Percentiles rank a stretch among this genome's conserved stretches.
Conservation (phyloP, 2,113 vertebrate species). For the Phylloscopus trochiloides region DNA sequence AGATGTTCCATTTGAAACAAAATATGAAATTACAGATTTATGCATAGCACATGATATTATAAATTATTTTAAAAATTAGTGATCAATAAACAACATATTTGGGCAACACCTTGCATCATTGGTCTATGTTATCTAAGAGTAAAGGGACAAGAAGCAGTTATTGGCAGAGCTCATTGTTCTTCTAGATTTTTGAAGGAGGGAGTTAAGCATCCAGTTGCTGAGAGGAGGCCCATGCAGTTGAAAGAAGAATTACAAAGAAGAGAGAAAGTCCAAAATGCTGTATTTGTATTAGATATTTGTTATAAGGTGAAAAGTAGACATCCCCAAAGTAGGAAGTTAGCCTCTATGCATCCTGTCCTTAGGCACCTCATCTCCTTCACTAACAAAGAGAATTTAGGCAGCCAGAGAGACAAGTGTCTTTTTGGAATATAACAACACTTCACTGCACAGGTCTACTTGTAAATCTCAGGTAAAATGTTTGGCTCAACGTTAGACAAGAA, state of each 20-base stretch:
- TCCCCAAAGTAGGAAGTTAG: background rate
- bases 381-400: background rate
- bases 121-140: background rate
- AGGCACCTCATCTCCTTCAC: background rate
- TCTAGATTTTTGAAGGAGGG: background rate
- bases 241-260: background rate
- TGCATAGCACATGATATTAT: rapidly evolving
- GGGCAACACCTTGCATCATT: background rate
- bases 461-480: background rate
- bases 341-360: background rate
- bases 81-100: background rate
- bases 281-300: background rate
- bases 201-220: background rate
- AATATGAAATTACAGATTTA: background rate
- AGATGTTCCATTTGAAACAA: background rate
- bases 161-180: background rate
- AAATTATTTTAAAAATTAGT: background rate
- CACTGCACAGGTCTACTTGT: background rate
- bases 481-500: background rate
- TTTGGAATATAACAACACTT: background rate
- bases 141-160: background rate
- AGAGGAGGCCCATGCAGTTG: background rate
- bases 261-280: rapidly evolving
- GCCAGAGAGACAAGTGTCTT: background rate
- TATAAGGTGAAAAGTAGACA: background rate